Evolutionary conservation across 2,888 invertebrate species (phyloP).

Genomic region (Stratiomys singularior): DNA sequence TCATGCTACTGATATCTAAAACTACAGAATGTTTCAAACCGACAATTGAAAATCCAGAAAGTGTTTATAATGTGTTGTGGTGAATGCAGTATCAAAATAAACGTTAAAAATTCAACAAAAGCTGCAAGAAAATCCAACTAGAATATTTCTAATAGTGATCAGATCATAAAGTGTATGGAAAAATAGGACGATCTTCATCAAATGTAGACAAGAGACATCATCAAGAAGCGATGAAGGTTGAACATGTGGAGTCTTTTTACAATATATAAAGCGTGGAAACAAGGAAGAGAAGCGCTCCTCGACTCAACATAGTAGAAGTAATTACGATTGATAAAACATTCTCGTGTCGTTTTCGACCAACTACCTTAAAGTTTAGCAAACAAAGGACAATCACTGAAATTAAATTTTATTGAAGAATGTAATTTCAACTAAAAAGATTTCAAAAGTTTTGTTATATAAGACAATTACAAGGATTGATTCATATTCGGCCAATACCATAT

Average conservation of each 20-base stretch:
- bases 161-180: neutral
- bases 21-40: neutral
- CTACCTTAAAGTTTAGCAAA: conserved; percentile 11
- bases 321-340: conserved; percentile 4
- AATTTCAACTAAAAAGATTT: neutral
- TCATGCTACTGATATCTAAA: conserved; percentile 10
- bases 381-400: conserved; percentile 15
- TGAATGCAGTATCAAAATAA: neutral
- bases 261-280: conserved; percentile 17
- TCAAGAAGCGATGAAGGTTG: neutral
- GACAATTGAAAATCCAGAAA: neutral
- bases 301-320: neutral
- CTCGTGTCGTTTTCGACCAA: neutral
- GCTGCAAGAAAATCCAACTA: neutral
- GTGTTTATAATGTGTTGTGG: neutral
- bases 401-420: neutral
- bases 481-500: conserved; percentile 21
- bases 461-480: conserved; percentile 30
- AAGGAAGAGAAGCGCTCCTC: conserved; percentile 18
- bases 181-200: neutral
- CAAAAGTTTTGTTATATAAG: conserved; percentile 6
- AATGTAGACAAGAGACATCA: conserved; percentile 2
- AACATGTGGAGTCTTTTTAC: conserved; percentile 1
- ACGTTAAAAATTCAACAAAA: neutral
- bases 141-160: neutral